phyloP scores from a whole-genome alignment of 2,888 invertebrate genomes.

The Erebia palarica region DNA sequence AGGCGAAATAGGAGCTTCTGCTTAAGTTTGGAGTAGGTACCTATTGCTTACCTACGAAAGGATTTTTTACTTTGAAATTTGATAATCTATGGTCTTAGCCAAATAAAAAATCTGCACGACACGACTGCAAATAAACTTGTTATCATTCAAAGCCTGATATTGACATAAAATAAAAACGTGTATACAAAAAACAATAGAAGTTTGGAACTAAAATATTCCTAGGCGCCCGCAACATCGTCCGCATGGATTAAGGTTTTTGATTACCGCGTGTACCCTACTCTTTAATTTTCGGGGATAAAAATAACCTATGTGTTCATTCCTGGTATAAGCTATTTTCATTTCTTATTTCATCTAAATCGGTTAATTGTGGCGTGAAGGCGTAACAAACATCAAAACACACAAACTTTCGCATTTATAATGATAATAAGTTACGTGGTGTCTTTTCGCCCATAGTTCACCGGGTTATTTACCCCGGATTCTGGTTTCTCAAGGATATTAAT shows the following conservation, averaged over 20 bases:
- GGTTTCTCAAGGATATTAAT: constrained; percentile 28
- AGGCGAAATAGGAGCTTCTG: no score
- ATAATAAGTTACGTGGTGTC: not conserved
- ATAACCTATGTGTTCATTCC: no score
- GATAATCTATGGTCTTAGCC: not conserved
- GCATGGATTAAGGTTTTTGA: no score
- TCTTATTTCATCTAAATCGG: no score
- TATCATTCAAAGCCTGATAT: constrained; percentile 10
- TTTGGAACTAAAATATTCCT: not conserved
- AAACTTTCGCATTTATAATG: no score
- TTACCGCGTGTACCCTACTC: no score
- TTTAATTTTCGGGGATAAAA: no score
- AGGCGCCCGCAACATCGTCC: not conserved
- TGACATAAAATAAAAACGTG: constrained; percentile 4
- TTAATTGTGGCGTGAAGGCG: no score
- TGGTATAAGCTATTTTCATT: no score
- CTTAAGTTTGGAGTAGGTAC: no score
- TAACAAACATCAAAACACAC: no score
- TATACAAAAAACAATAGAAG: constrained; percentile 15
- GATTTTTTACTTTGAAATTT: not conserved
- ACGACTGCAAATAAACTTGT: constrained; percentile 7
- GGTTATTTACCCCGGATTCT: constrained; percentile 35
- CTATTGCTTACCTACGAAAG: no score
- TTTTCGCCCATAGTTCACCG: constrained; percentile 30
- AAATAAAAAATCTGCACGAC: not conserved